Evolutionary conservation across 2,113 vertebrate genomes (phyloP).

Genomic region (Gila orcuttii): DNA sequence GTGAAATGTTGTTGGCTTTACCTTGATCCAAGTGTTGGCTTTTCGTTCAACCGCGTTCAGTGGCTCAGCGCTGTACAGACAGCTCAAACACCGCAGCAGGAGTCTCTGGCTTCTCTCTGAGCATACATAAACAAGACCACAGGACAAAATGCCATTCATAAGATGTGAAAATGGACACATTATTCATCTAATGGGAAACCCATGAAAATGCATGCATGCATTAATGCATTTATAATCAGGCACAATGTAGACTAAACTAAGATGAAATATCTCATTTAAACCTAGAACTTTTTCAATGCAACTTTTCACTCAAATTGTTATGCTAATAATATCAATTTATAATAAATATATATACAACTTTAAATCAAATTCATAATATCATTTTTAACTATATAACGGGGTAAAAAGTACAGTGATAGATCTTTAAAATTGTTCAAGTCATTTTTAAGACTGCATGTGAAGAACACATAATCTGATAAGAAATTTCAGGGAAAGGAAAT

Average conservation of each 20-base stretch:
- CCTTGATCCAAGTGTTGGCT: constrained; percentile 88
- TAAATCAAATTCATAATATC: neutral
- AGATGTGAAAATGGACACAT: constrained; percentile 9
- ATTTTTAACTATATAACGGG: neutral
- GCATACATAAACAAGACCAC: constrained; percentile 41
- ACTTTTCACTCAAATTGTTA: neutral
- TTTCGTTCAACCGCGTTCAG: constrained; percentile 81
- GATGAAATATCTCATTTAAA: no score
- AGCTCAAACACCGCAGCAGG: constrained; percentile 85
- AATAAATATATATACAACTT: neutral
- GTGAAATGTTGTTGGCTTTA: constrained; percentile 61
- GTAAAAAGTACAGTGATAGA: neutral
- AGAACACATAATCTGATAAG: neutral
- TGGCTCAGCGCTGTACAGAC: constrained; percentile 85
- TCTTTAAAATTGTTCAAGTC: neutral
- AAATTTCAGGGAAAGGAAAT: neutral
- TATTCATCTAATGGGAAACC: constrained; percentile 1
- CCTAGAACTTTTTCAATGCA: no score
- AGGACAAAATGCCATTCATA: constrained; percentile 40
- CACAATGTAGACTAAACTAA: neutral
- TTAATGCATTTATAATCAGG: neutral
- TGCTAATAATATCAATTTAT: neutral
- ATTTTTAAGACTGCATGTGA: neutral
- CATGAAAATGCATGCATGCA: neutral
- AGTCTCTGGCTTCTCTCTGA: constrained; percentile 82